Base-by-base conservation (phyloP, 2,113 vertebrate genomes). In the Motacilla tschutschensis region DNA sequence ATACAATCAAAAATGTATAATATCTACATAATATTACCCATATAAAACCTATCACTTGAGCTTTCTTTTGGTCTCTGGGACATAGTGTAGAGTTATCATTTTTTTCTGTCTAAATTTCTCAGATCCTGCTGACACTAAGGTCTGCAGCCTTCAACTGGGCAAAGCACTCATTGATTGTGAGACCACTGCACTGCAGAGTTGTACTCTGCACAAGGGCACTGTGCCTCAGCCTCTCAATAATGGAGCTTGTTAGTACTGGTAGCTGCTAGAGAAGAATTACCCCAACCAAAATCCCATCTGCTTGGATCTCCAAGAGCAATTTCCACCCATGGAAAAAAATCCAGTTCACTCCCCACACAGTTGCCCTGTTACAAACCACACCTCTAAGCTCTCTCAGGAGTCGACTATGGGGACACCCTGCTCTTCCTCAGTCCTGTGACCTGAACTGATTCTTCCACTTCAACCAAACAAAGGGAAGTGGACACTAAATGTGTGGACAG, bases 81-180 rank as follows among this genome's bases (percentile, higher is more conserved):
- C 10, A 36, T 58, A 70, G 28, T 41, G 75, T 25, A 46, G 31
- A 53, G 5, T 29, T 35, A 35, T 5, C 9, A 17, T 48, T 38
- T 89, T 89, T 79, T 87, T 46, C 65, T 43, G 17, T 59, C 36
- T 78, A 26, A 26, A 63, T 53, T 80, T 80, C 33, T 19, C 36
- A 85, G 48, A 41, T 78, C 54, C 74, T 65, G 35, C 29, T 1
- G 7, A 13, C 10, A 3, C 12, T 25, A 48, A 70, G 44, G 28
- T 83, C 33, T 83, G 14, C 28, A 66, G 64, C 20, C 48, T 76
- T 79, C 51, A 62, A 0, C 10, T 35, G 51, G 18, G 47, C 20
- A 28, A 59, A 46, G 10, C 17, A 5, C 5, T 63, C 20, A 6
- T 2, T n/a, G 40, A 26, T 33, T 51, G 40, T 58, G 28, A 51